Base-by-base conservation (phyloP, 1,140 invertebrate genomes). In the Drosophila nikananu region DNA sequence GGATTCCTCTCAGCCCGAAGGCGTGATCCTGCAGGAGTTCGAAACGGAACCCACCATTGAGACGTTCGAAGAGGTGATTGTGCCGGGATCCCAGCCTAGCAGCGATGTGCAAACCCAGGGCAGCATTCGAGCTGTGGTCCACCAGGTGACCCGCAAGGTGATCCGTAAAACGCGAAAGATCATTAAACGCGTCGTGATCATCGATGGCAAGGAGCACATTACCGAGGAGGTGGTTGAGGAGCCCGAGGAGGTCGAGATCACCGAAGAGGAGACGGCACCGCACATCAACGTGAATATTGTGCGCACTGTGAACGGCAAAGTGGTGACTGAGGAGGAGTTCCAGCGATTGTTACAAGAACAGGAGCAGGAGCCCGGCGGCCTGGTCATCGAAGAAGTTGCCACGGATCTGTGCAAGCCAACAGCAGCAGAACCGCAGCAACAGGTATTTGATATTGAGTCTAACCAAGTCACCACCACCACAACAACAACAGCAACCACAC, bases 181-280 rank as follows among this genome's bases (percentile, higher is more conserved):
- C 49, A 96, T 97, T 44, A 94, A 96, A 57, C 95, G 95, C 81
- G 94, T 97, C 6, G 95, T 96, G 0, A 96, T 97, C 10, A 95
- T 97, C 61, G 96, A 98, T 92, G 97, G 97, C 1, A 96, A 97
- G 93, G 96, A 97, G 93, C 95, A 96, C 79, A 95, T 97, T 0
- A 96, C 95, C 12, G 97, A 97, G 93, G 97, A 97, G 93, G 93
- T 97, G 5, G 94, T 97, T 65, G 96, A 97, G 93, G 96, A 97
- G 93, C 96, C 97, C 23, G 96, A 97, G 84, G 96, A 97, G 93
- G 93, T 97, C 32, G 96, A 97, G 93, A 94, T 97, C 6, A 95
- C 95, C 42, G 96, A 97, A 91, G 95, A 97, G 93, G 95, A 96
- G 79, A 93, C 94, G 30, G 95, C 96, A 49, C 95, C 95, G 10